A percentile compares a stretch with the other conserved stretches of the same genome.
Conservation (phyloP, 2,797 vertebrate genomes). For the Gymnothorax reevesii region DNA sequence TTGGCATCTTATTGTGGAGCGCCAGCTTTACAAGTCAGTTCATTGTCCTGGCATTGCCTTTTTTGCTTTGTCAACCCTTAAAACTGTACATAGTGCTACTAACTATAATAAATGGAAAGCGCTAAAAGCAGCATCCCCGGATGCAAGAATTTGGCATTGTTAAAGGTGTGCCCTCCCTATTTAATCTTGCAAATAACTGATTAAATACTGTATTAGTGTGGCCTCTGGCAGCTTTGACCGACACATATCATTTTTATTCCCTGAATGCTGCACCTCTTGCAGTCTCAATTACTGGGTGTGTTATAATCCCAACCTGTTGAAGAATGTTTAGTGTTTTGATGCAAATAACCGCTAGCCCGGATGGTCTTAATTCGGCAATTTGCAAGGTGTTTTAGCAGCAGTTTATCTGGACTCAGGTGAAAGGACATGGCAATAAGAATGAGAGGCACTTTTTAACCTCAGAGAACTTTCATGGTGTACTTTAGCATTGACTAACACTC, state of each 20-base stretch:
- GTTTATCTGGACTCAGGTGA: conserved; percentile 1
- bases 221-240: not conserved
- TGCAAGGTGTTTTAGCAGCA: not conserved
- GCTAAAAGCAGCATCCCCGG: not conserved
- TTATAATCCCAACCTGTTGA: not conserved
- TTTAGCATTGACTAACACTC: not conserved
- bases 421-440: not conserved
- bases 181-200: not conserved
- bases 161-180: conserved; percentile 25
- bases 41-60: not conserved
- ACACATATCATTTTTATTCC: not conserved
- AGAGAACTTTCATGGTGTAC: not conserved
- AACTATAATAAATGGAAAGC: not conserved
- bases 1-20: conserved; percentile 38
- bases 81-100: not conserved
- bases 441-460: not conserved
- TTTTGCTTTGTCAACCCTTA: not conserved
- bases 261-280: not conserved
- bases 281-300: not conserved
- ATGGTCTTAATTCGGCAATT: not conserved
- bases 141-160: not conserved
- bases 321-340: not conserved
- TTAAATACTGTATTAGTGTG: not conserved
- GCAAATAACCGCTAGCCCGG: not conserved
- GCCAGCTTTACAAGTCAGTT: conserved; percentile 48